phyloP scores from a whole-genome alignment of 2,888 invertebrate species.

The Biston stratarius region DNA sequence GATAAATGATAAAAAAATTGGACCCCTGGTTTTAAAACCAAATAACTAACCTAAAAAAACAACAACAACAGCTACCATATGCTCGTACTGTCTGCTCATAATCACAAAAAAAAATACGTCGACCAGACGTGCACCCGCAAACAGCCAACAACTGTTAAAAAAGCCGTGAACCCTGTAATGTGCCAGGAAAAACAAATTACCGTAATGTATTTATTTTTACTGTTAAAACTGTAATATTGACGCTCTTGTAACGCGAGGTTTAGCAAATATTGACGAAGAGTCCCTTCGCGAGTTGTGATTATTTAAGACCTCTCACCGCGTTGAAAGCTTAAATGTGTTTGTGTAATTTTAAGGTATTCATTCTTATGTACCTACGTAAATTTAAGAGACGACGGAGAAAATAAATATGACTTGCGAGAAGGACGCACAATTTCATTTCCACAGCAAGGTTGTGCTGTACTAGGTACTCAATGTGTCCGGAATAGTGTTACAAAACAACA shows the following conservation, averaged over 20 bases:
- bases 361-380: not conserved
- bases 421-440: not conserved
- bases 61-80: no score
- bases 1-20: no score
- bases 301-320: constrained; percentile 30
- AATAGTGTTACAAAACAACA: no score
- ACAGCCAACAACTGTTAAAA: constrained; percentile 21
- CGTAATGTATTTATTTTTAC: constrained; percentile 39
- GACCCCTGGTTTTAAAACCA: no score
- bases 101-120: no score
- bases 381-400: not conserved
- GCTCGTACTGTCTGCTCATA: no score
- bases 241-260: constrained; percentile 33
- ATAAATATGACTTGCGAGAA: no score
- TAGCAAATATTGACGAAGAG: constrained; percentile 40
- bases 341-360: constrained; percentile 5
- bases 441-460: no score
- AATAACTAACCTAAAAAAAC: no score
- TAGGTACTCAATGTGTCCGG: no score
- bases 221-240: constrained; percentile 37
- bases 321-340: constrained; percentile 28
- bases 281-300: constrained; percentile 29
- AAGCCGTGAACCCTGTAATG: constrained; percentile 32
- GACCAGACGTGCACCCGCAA: no score
- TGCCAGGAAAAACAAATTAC: constrained; percentile 41